phyloP scores from a whole-genome alignment of 2,113 vertebrate species.

The Mobula hypostoma region DNA sequence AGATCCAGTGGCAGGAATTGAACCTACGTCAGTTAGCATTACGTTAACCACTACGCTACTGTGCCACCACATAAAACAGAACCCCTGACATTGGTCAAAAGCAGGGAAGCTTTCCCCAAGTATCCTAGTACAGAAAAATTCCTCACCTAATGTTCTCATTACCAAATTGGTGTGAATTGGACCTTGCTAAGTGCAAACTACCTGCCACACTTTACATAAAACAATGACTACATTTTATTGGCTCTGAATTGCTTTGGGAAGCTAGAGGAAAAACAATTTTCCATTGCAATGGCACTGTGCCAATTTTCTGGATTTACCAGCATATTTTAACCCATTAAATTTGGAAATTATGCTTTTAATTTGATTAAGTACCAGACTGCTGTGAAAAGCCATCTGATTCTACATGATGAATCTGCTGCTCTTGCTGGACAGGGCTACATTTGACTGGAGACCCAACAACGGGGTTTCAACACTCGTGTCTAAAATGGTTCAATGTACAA shows the following conservation, averaged over 20 bases:
- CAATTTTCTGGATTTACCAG: not conserved
- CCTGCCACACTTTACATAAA: not conserved
- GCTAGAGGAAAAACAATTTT: not conserved
- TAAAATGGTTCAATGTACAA: no score
- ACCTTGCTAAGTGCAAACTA: not conserved
- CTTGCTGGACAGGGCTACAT: no score
- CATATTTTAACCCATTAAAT: not conserved
- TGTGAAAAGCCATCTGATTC: no score
- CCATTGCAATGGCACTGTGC: not conserved
- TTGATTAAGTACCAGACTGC: no score
- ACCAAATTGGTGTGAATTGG: not conserved
- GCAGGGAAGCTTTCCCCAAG: not conserved
- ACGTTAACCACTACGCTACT: no score
- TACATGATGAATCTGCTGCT: no score
- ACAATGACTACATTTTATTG: not conserved
- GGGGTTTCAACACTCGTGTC: no score
- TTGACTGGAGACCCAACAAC: no score
- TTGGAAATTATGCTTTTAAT: no score
- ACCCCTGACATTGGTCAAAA: not conserved
- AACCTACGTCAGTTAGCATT: no score
- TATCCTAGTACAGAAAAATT: no score
- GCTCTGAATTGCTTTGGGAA: not conserved
- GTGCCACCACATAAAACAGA: not conserved
- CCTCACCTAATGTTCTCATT: not conserved
- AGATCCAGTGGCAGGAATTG: no score